Evolutionary conservation across 2,113 vertebrate species (phyloP).

Genomic region (Gambusia affinis): DNA sequence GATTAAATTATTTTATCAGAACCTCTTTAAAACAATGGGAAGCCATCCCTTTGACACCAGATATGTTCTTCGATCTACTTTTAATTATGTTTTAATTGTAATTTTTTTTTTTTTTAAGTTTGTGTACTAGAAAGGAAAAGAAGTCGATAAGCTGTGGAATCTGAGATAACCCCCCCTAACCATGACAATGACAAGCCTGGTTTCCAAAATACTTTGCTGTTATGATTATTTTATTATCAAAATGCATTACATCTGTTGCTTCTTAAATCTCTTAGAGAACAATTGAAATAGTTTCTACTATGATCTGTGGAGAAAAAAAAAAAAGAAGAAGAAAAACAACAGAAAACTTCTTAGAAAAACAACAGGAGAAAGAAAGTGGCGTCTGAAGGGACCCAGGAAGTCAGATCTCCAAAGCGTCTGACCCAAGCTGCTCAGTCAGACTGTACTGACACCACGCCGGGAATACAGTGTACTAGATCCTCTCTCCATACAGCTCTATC

Average conservation of each 20-base stretch:
- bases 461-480: constrained; percentile 80
- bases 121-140: background rate
- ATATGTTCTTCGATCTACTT: no score
- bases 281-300: constrained; percentile 88
- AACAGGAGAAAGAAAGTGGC: constrained; percentile 80
- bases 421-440: constrained; percentile 54
- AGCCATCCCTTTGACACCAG: no score
- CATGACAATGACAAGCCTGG: constrained; percentile 43
- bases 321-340: constrained; percentile 81
- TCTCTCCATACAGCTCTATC: constrained; percentile 79
- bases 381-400: constrained; percentile 33
- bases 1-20: no score
- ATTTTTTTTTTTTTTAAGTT: background rate
- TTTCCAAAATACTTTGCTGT: constrained; percentile 80
- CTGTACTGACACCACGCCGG: constrained; percentile 73
- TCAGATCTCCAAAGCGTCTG: constrained; percentile 53
- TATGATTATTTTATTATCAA: constrained; percentile 98
- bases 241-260: constrained; percentile 93
- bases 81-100: no score
- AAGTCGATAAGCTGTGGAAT: background rate
- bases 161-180: background rate
- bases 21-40: no score
- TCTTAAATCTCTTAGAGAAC: constrained; percentile 69
- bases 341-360: constrained; percentile 79
- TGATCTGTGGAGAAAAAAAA: constrained; percentile 85